A percentile compares a stretch with the other conserved stretches of the same genome.
These are phyloP conservation scores for Eilema caniola DNA, from an alignment of 2,888 invertebrate species.

Conservation along the genomic window DNA sequence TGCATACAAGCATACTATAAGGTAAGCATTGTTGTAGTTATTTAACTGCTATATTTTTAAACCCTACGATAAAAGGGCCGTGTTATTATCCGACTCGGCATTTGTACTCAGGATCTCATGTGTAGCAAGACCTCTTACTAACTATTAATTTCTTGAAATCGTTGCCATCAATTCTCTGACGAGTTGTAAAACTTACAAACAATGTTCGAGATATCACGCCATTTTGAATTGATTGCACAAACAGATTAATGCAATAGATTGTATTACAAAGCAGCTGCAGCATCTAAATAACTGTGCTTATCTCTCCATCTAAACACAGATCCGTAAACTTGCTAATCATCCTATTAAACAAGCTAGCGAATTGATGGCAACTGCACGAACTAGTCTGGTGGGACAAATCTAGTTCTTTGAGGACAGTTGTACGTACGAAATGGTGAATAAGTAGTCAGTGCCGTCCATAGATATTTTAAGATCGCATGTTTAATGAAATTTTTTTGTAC, in stretches of 20 bases:
- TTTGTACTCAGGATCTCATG: too few species aligned
- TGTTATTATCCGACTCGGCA: too few species aligned
- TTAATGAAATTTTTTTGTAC: too few species aligned
- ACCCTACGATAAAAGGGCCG: too few species aligned
- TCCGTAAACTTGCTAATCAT: not conserved
- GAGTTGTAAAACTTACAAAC: not conserved
- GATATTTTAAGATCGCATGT: too few species aligned
- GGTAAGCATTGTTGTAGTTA: too few species aligned
- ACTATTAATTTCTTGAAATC: not conserved
- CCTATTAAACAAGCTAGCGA: not conserved
- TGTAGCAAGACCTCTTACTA: too few species aligned
- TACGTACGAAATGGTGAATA: not conserved
- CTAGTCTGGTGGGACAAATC: not conserved
- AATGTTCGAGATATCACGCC: not conserved
- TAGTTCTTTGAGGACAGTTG: not conserved
- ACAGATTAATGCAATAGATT: not conserved
- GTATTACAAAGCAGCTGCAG: not conserved
- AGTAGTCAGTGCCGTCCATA: too few species aligned
- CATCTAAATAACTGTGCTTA: slow-evolving; percentile 1
- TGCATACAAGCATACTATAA: too few species aligned
- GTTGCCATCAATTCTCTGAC: too few species aligned
- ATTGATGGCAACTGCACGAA: not conserved
- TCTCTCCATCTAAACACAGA: not conserved
- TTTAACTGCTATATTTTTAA: too few species aligned
- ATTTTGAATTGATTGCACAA: not conserved